Evolutionary conservation across 2,113 vertebrate species (phyloP).

Genomic region (Atrichornis clamosus): DNA sequence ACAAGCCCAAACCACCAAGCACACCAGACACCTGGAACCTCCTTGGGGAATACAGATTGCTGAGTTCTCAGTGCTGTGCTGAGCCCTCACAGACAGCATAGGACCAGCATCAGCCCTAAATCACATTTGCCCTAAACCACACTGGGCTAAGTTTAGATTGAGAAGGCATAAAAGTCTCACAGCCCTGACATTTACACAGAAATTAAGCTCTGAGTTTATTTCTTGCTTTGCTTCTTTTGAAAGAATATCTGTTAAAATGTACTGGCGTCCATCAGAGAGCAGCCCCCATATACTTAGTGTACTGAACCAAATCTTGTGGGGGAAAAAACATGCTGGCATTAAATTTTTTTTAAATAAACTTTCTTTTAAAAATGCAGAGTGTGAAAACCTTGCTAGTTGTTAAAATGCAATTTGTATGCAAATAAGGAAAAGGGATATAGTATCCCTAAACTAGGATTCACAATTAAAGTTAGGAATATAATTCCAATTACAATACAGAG

Average conservation of each 20-base stretch:
- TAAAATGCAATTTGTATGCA: not conserved
- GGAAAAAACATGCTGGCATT: not conserved
- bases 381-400: not conserved
- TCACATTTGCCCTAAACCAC: not conserved
- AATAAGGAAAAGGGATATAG: not conserved
- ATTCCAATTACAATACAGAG: not conserved
- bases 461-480: not conserved
- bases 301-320: not conserved
- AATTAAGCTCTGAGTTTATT: not conserved
- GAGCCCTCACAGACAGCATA: fast-evolving
- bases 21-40: not conserved
- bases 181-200: not conserved
- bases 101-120: not conserved
- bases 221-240: not conserved
- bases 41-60: not conserved
- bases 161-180: not conserved
- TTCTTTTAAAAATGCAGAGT: not conserved
- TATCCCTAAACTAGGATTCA: not conserved
- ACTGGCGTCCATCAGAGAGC: not conserved
- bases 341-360: not conserved
- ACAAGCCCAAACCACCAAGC: not conserved
- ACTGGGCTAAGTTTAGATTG: not conserved
- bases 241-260: not conserved
- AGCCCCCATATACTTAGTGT: not conserved
- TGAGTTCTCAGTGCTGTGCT: not conserved